Evolutionary conservation across 2,888 invertebrate species (phyloP).

Genomic region (Drosophila nigritarsus): DNA sequence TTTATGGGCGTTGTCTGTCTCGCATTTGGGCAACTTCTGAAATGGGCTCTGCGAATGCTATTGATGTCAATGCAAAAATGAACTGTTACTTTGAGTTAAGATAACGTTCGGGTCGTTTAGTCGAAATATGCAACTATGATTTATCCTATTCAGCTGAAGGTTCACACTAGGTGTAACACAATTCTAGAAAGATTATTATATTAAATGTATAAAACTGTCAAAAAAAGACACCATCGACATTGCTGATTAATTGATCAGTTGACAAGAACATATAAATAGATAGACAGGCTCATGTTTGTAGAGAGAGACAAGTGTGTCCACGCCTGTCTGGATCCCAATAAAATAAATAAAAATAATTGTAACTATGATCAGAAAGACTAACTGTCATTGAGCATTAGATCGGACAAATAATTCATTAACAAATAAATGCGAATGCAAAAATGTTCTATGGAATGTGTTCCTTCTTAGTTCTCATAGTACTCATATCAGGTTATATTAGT

Average conservation of each 20-base stretch:
- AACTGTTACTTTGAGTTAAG: not conserved
- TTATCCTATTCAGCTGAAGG: not conserved
- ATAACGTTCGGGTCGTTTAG: not conserved
- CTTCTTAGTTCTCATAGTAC: not conserved
- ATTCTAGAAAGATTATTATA: not conserved
- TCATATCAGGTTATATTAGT: not conserved
- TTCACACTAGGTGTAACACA: no score
- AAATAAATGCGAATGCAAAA: not conserved
- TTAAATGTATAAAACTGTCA: not conserved
- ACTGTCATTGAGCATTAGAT: not conserved
- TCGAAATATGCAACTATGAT: not conserved
- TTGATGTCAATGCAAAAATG: constrained; percentile 36
- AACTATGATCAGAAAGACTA: not conserved
- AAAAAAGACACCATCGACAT: not conserved
- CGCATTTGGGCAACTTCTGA: constrained; percentile 18
- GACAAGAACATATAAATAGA: not conserved
- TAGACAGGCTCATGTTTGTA: not conserved
- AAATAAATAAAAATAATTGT: no score
- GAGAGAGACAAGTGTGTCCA: not conserved
- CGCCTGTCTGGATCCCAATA: no score
- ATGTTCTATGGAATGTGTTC: not conserved
- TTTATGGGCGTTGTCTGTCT: constrained; percentile 62
- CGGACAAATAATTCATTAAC: not conserved
- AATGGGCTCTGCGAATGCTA: constrained; percentile 19
- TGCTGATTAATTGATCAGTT: no score